These are phyloP conservation scores for Embiotoca jacksoni DNA, from an alignment of 2,113 vertebrate species.

Conservation along the genomic window DNA sequence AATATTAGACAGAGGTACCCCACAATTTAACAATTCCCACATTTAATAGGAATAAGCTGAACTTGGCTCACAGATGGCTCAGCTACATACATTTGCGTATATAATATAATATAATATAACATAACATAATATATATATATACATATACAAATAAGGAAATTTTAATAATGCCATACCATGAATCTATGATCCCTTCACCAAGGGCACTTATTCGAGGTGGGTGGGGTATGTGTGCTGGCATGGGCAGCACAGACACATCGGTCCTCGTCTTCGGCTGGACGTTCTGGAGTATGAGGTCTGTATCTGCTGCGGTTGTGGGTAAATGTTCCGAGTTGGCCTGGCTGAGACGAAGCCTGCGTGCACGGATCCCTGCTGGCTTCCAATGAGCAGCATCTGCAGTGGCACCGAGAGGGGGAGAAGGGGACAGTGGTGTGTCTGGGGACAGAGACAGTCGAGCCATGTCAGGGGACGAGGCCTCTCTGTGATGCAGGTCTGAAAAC, in stretches of 20 bases:
- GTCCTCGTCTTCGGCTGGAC: conserved; percentile 1
- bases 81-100: too few relatives aligned
- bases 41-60: too few relatives aligned
- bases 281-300: not conserved
- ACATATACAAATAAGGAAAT: not conserved
- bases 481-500: conserved; percentile 53
- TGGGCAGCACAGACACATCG: conserved; percentile 11
- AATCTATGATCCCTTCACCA: not conserved
- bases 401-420: conserved; percentile 74
- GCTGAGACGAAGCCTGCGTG: conserved; percentile 75
- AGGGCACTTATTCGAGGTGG: conserved; percentile 34
- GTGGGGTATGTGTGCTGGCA: conserved; percentile 17
- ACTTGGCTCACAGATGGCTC: too few relatives aligned
- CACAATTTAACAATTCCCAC: too few relatives aligned
- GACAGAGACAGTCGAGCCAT: conserved; percentile 52
- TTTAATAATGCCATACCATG: conserved; percentile 57
- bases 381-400: conserved; percentile 29
- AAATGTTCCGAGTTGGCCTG: conserved; percentile 45
- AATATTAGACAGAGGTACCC: too few relatives aligned
- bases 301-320: conserved; percentile 17
- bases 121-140: too few relatives aligned
- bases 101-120: too few relatives aligned
- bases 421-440: conserved; percentile 76
- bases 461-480: conserved; percentile 33
- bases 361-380: conserved; percentile 58